These are phyloP conservation scores for Rhabditoides inermis DNA, from an alignment of 2,888 invertebrate species.

Conservation along the genomic window DNA sequence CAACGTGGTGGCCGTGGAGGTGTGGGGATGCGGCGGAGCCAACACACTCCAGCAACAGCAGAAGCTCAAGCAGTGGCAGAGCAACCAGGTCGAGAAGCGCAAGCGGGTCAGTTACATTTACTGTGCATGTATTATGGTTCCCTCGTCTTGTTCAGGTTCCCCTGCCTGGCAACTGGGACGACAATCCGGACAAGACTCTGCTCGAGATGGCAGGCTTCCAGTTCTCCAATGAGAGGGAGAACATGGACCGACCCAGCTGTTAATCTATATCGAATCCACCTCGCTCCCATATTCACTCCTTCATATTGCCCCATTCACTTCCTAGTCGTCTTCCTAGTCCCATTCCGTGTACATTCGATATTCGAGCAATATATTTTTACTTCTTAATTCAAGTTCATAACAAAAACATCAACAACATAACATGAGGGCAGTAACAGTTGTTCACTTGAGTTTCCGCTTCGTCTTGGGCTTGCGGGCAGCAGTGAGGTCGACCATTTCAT, in stretches of 20 bases:
- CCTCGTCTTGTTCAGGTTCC: slow-evolving; percentile 60
- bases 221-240: slow-evolving; percentile 30
- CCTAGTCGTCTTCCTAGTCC: no score
- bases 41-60: slow-evolving; percentile 65
- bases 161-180: slow-evolving; percentile 82
- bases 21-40: slow-evolving; percentile 52
- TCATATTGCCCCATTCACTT: no score
- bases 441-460: slow-evolving; percentile 8
- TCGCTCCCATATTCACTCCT: no score
- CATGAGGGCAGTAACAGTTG: background rate
- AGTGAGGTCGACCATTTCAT: slow-evolving; percentile 1
- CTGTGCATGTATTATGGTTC: background rate
- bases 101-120: slow-evolving; percentile 59
- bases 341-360: no score
- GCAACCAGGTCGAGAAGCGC: slow-evolving; percentile 76
- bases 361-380: no score
- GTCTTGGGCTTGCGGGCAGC: slow-evolving; percentile 1
- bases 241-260: no score
- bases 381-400: background rate
- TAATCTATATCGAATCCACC: no score
- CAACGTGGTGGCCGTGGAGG: slow-evolving; percentile 22
- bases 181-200: slow-evolving; percentile 85
- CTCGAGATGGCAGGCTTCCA: slow-evolving; percentile 71
- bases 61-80: slow-evolving; percentile 83
- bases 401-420: slow-evolving; percentile 2